Conservation (phyloP, 2,797 vertebrate species). For the Eutrigla gurnardus region DNA sequence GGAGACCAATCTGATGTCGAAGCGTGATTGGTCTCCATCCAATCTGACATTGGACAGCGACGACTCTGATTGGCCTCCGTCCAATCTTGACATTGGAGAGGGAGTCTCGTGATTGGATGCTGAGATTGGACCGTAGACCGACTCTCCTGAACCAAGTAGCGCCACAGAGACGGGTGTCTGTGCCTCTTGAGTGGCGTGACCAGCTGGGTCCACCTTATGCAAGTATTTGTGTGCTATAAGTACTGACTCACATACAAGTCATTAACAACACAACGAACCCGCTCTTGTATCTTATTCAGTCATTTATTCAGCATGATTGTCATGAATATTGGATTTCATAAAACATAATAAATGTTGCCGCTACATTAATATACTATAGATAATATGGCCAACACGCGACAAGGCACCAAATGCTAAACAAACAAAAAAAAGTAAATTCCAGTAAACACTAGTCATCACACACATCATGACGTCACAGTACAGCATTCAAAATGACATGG, state of each 20-base stretch:
- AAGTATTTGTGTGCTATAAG: not conserved
- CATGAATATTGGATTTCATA: constrained; percentile 58
- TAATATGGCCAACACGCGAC: constrained; percentile 59
- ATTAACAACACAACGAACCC: constrained; percentile 15
- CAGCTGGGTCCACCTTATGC: not conserved
- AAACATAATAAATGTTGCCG: constrained; percentile 48
- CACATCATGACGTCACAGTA: constrained; percentile 14
- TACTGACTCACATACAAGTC: not conserved
- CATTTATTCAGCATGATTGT: constrained; percentile 75
- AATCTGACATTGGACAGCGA: too few species aligned
- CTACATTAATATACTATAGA: constrained; percentile 49
- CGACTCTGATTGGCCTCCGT: too few species aligned
- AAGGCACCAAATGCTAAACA: constrained; percentile 61
- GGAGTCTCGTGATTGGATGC: too few species aligned
- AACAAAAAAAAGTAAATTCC: constrained; percentile 13
- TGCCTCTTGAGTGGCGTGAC: too few species aligned
- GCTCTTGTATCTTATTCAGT: constrained; percentile 21
- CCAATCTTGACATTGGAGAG: too few species aligned
- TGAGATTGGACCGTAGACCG: too few species aligned
- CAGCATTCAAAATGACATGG: constrained; percentile 42
- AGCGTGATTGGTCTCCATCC: too few species aligned
- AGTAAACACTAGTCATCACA: constrained; percentile 26
- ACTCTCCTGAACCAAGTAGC: too few species aligned
- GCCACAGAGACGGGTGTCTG: too few species aligned
- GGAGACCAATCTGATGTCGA: too few species aligned